Evolutionary conservation across 2,888 invertebrate species (phyloP).

Genomic region (Acrobasis consociella): DNA sequence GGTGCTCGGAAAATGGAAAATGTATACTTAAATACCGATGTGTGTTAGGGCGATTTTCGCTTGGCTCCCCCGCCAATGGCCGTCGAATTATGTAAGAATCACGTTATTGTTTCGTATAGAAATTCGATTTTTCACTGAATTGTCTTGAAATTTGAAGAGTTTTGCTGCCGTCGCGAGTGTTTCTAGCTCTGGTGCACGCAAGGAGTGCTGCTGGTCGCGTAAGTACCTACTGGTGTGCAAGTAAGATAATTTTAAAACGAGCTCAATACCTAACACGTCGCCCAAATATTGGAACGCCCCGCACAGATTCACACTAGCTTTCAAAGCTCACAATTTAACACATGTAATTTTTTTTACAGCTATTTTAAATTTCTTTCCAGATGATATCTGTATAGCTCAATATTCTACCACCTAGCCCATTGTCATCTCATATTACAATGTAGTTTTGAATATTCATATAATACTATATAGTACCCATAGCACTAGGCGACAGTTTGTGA

Average conservation of each 20-base stretch:
- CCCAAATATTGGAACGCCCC: constrained; percentile 15
- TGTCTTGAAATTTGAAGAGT: neutral
- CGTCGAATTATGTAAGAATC: constrained; percentile 76
- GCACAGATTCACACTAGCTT: constrained; percentile 4
- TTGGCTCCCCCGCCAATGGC: constrained; percentile 63
- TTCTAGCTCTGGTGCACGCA: constrained; percentile 39
- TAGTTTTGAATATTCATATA: no score
- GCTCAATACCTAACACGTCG: constrained; percentile 34
- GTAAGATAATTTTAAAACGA: constrained; percentile 70
- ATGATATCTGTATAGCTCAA: no score
- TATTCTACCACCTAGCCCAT: no score
- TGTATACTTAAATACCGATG: constrained; percentile 54
- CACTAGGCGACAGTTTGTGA: no score
- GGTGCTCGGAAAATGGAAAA: constrained; percentile 70
- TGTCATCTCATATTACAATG: no score
- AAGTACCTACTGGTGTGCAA: constrained; percentile 54
- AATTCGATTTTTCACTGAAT: constrained; percentile 26
- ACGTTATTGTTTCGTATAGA: constrained; percentile 64
- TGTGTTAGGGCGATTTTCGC: constrained; percentile 65
- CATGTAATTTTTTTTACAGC: neutral
- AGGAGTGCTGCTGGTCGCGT: constrained; percentile 59
- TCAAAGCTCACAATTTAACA: neutral
- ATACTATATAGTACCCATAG: no score
- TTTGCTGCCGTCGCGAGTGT: constrained; percentile 45
- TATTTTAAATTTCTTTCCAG: neutral